Conservation (phyloP, 2,113 vertebrate genomes). For the Eolophus roseicapilla region DNA sequence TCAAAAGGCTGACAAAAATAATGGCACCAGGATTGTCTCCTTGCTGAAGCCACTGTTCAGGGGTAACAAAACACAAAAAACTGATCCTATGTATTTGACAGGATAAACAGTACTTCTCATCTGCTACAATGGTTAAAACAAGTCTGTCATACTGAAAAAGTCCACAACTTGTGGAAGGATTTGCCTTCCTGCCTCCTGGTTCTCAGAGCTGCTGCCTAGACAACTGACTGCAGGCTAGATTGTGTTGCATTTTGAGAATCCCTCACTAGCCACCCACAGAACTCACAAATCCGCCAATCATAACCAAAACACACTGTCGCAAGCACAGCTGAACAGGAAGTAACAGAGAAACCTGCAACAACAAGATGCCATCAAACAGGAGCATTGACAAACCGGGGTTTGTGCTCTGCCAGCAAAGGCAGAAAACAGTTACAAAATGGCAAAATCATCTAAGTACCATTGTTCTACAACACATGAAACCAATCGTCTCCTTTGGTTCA, state of each 20-base stretch:
- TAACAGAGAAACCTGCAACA: neutral
- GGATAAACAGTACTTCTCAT: neutral
- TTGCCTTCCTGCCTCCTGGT: neutral
- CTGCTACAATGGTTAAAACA: neutral
- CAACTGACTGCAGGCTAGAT: fast-evolving
- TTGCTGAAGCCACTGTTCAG: neutral
- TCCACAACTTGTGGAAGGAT: neutral
- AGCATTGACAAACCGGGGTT: neutral
- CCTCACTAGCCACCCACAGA: neutral
- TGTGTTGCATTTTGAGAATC: neutral
- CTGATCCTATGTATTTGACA: neutral
- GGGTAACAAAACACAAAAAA: neutral
- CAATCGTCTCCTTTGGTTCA: neutral
- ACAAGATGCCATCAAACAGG: neutral
- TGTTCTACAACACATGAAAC: neutral
- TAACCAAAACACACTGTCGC: neutral
- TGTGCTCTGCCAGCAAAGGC: neutral
- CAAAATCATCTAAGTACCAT: neutral
- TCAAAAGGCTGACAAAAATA: neutral
- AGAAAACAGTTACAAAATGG: neutral
- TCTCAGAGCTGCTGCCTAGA: neutral
- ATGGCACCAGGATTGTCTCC: neutral
- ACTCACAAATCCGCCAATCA: neutral
- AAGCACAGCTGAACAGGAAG: neutral
- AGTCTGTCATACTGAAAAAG: neutral